phyloP scores from a whole-genome alignment of 2,113 vertebrate genomes.

The human (Homo sapiens) region DNA sequence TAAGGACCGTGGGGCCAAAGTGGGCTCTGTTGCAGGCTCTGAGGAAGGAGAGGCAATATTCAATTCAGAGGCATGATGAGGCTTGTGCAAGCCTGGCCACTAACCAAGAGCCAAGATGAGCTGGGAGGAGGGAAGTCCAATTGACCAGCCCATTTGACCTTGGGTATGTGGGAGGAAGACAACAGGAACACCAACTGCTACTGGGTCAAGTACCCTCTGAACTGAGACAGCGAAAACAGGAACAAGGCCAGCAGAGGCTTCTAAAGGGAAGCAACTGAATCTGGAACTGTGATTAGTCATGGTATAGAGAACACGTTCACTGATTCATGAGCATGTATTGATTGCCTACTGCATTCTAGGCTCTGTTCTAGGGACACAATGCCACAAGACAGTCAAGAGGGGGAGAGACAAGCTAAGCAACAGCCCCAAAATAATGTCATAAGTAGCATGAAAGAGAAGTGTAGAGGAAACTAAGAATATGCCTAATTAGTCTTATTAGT shows the following conservation, averaged over 20 bases:
- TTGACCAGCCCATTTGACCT: neutral
- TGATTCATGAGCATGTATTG: neutral
- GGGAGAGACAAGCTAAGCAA: neutral
- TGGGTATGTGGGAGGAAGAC: neutral
- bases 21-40: no score
- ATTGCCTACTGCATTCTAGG: neutral
- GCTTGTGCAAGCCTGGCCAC: neutral
- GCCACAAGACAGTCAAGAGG: neutral
- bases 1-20: accelerated
- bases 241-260: neutral
- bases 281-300: neutral
- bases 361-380: neutral
- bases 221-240: neutral
- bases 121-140: neutral
- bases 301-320: neutral
- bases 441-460: neutral
- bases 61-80: neutral
- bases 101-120: neutral
- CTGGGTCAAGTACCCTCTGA: neutral
- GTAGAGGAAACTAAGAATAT: neutral
- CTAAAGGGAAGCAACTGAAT: neutral
- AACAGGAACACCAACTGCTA: neutral
- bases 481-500: no score
- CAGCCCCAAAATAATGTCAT: neutral
- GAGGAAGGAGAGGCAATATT: neutral